Base-by-base conservation (phyloP, 2,888 invertebrate genomes). In the Microlaimidae sp. region DNA sequence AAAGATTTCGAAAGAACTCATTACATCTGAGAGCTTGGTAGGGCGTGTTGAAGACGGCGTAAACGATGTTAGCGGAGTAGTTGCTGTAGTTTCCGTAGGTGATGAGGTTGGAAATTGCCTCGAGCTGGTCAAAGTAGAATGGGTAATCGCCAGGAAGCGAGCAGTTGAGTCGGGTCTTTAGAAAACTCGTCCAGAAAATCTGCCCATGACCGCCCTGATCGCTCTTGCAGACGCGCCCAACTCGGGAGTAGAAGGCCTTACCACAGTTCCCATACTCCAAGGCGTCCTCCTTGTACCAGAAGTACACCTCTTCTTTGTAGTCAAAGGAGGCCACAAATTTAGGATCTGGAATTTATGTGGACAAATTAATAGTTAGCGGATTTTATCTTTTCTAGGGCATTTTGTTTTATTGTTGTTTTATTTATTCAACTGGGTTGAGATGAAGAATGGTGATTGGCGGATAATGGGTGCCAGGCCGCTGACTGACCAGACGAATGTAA, bases 51-150 rank as follows among this genome's bases (percentile, higher is more conserved):
- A 92, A 87, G 7, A 90, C 85, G 21, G 85, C 90, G 72, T 93
- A 92, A 56, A 93, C 79, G 23, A 63, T 27, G 19, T n/a, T 4
- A 13, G 43, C n/a, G 17, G n/a, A n/a, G n/a, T n/a, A n/a, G n/a
- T n/a, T n/a, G n/a, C n/a, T n/a, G n/a, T n/a, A n/a, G n/a, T n/a
- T n/a, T n/a, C n/a, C n/a, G n/a, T n/a, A n/a, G n/a, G n/a, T n/a
- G n/a, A n/a, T n/a, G n/a, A n/a, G n/a, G n/a, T n/a, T n/a, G n/a
- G n/a, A n/a, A n/a, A n/a, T n/a, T n/a, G n/a, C n/a, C n/a, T n/a
- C 88, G 67, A 92, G 85, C 80, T 93, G 90, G 74, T 93, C 84
- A 74, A 93, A 92, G 75, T 92, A 89, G 75, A 92, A 92, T 7
- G 92, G 92, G 74, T 84, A 87, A 67, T 90, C 88, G 63, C 90